Evolutionary conservation across 2,888 invertebrate genomes (phyloP).

Genomic region (Pyralis farinalis): DNA sequence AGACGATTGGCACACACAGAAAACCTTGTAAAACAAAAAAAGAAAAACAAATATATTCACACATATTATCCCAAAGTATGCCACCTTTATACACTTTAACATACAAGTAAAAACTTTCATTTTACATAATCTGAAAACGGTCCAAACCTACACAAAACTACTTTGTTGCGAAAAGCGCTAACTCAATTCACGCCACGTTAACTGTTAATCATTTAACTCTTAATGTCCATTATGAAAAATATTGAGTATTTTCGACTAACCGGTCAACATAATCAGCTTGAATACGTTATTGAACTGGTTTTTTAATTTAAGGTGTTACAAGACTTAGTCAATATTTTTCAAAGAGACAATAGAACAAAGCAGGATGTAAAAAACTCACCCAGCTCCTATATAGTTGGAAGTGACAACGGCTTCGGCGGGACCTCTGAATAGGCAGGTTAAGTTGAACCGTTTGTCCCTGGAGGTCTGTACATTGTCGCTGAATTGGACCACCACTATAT

Average conservation of each 20-base stretch:
- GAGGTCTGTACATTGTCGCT: constrained; percentile 96
- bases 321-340: constrained; percentile 20
- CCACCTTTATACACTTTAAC: constrained; percentile 10
- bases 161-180: constrained; percentile 21
- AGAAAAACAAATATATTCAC: constrained; percentile 13
- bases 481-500: constrained; percentile 96
- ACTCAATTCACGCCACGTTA: constrained; percentile 36
- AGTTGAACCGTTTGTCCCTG: constrained; percentile 93
- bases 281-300: too few species aligned
- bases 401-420: constrained; percentile 96
- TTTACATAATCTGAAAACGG: constrained; percentile 7
- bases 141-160: constrained; percentile 4
- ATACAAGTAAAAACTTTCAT: constrained; percentile 5
- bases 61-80: constrained; percentile 13
- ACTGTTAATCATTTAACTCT: constrained; percentile 32
- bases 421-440: constrained; percentile 95
- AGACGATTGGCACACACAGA: constrained; percentile 7
- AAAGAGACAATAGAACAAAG: constrained; percentile 27
- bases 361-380: constrained; percentile 77
- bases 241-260: too few species aligned
- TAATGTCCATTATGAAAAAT: constrained; percentile 1
- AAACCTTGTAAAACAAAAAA: constrained; percentile 10
- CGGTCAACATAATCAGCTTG: too few species aligned
- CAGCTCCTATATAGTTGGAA: constrained; percentile 95
- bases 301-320: too few species aligned